Percentiles rank a stretch among this genome's conserved stretches.
phyloP scores from a whole-genome alignment of 64 coral and sea anemone genomes.

The Orbicella faveolata region DNA sequence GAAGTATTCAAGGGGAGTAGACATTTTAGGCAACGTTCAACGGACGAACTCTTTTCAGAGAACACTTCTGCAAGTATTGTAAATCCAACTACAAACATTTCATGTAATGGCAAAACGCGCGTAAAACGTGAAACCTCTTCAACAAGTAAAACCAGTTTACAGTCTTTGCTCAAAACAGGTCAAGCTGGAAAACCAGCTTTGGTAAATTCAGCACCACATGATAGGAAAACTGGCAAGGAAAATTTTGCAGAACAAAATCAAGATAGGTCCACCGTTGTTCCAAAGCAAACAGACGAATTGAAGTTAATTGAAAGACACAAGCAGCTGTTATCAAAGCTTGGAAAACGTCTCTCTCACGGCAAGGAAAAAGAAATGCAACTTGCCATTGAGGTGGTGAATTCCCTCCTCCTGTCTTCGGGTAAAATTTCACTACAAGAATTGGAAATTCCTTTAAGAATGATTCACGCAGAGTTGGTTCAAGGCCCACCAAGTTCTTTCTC shows the following conservation, averaged over 20 bases:
- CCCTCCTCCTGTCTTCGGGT: not conserved
- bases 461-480: constrained; percentile 41
- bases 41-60: not conserved
- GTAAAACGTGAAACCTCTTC: not conserved
- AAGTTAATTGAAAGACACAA: constrained; percentile 5
- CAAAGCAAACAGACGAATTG: not conserved
- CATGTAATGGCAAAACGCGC: not conserved
- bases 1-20: constrained; percentile 30
- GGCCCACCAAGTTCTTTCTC: constrained; percentile 38
- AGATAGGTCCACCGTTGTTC: not conserved
- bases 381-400: constrained; percentile 43
- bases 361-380: constrained; percentile 66
- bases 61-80: not conserved
- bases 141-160: not conserved
- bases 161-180: not conserved
- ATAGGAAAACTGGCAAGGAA: not conserved
- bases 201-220: not conserved
- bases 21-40: constrained; percentile 1
- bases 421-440: constrained; percentile 28
- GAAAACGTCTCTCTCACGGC: constrained; percentile 46
- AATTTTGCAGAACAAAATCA: not conserved
- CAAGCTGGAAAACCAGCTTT: not conserved
- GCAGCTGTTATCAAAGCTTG: not conserved
- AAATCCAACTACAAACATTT: not conserved
- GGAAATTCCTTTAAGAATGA: constrained; percentile 30